Evolutionary conservation across 2,113 vertebrate species (phyloP).

Genomic region (Apaloderma vittatum): DNA sequence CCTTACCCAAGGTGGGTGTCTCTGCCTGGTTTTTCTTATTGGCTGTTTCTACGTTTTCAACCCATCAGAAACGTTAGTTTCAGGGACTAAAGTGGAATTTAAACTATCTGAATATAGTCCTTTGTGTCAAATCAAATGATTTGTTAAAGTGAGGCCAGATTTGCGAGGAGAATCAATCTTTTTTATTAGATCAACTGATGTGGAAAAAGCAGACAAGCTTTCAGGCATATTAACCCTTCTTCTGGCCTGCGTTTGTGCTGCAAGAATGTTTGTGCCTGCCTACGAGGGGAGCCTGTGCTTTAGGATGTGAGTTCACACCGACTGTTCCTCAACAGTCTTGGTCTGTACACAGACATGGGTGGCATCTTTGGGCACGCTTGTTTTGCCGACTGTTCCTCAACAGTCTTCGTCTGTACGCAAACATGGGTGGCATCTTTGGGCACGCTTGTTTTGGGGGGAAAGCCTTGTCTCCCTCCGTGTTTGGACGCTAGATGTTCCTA

Average conservation of each 20-base stretch:
- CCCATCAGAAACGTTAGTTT: slow-evolving; percentile 38
- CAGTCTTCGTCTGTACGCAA: neutral
- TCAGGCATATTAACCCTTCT: slow-evolving; percentile 45
- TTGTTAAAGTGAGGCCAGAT: slow-evolving; percentile 68
- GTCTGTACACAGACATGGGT: neutral
- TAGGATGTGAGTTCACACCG: fast-evolving
- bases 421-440: neutral
- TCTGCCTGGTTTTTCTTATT: slow-evolving; percentile 40
- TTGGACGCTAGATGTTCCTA: slow-evolving; percentile 36
- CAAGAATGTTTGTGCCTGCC: neutral
- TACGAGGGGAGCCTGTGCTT: neutral
- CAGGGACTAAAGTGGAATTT: slow-evolving; percentile 53
- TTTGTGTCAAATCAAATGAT: slow-evolving; percentile 65
- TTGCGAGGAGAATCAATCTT: slow-evolving; percentile 63
- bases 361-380: neutral
- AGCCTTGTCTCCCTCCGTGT: neutral
- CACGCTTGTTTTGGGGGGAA: neutral
- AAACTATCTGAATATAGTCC: slow-evolving; percentile 62
- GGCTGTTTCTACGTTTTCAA: slow-evolving; percentile 1
- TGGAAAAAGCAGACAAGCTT: slow-evolving; percentile 55
- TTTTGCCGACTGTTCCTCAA: fast-evolving
- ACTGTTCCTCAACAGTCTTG: neutral
- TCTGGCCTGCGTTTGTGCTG: neutral
- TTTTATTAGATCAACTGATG: slow-evolving; percentile 66
- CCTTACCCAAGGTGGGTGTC: slow-evolving; percentile 54